Percentiles rank a stretch among this genome's conserved stretches.
Evolutionary conservation across 2,113 vertebrate species (phyloP).

Genomic region (Indicator indicator): DNA sequence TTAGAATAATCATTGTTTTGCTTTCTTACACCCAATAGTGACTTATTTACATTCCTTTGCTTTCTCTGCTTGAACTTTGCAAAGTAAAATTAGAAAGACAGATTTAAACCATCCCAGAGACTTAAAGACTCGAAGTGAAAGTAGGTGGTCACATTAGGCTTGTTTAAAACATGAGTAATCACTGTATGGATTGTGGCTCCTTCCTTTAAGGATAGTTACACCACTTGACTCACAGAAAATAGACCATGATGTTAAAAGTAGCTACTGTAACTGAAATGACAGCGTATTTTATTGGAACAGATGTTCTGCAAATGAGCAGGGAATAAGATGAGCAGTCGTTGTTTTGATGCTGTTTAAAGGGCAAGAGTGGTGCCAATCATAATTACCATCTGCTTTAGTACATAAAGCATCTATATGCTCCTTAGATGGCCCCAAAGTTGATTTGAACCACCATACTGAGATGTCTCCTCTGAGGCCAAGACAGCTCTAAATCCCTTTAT

Average conservation of each 20-base stretch:
- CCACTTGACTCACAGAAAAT: constrained; percentile 11
- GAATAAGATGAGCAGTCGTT: not conserved
- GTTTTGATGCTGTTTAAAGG: constrained; percentile 45
- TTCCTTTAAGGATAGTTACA: not conserved
- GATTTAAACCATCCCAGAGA: too few relatives aligned
- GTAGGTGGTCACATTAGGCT: not conserved
- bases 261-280: not conserved
- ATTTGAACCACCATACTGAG: constrained; percentile 27
- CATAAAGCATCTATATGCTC: constrained; percentile 29
- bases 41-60: too few relatives aligned
- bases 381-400: constrained; percentile 46
- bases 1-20: too few relatives aligned
- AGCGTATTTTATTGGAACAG: constrained; percentile 50
- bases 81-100: too few relatives aligned
- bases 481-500: not conserved
- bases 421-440: constrained; percentile 1
- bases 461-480: not conserved
- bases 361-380: constrained; percentile 41
- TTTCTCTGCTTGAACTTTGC: too few relatives aligned
- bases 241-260: constrained; percentile 4
- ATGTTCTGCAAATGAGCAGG: constrained; percentile 11
- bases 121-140: not conserved
- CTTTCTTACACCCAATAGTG: too few relatives aligned
- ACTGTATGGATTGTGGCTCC: not conserved
- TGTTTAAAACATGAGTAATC: not conserved